These are phyloP conservation scores for Iphiclides podalirius DNA, from an alignment of 2,888 invertebrate species.

Conservation along the genomic window DNA sequence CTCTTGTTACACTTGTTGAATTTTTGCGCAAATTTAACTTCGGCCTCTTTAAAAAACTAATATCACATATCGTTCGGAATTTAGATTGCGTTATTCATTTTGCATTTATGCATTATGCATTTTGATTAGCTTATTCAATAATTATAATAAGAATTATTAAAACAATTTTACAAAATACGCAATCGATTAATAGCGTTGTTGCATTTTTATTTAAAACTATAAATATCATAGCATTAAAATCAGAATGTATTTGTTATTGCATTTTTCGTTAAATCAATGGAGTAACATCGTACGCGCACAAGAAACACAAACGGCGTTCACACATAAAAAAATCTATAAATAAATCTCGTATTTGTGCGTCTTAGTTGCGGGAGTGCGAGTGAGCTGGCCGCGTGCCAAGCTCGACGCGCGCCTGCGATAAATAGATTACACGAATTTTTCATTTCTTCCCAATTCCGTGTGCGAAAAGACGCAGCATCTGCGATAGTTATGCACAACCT, in stretches of 20 bases:
- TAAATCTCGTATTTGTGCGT: conserved; percentile 58
- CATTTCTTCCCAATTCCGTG: conserved; percentile 62
- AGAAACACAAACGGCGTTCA: conserved; percentile 67
- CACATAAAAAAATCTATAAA: conserved; percentile 71
- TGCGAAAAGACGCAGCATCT: conserved; percentile 47
- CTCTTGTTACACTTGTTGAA: too few species aligned
- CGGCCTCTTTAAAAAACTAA: too few species aligned
- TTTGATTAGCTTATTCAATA: too few species aligned
- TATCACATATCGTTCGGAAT: too few species aligned
- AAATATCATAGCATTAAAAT: too few species aligned
- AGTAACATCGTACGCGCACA: conserved; percentile 41
- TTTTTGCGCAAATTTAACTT: too few species aligned
- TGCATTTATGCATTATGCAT: too few species aligned
- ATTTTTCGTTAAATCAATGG: conserved; percentile 27
- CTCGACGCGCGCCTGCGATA: conserved; percentile 50
- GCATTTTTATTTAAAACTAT: too few species aligned
- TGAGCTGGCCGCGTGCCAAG: conserved; percentile 64
- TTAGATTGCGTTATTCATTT: too few species aligned
- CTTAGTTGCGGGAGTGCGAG: conserved; percentile 72
- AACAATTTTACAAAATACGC: neutral
- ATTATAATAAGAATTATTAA: too few species aligned
- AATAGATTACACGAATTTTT: conserved; percentile 63
- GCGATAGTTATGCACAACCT: conserved; percentile 54
- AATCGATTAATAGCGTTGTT: neutral
- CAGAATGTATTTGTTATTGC: too few species aligned